A percentile compares a stretch with the other conserved stretches of the same genome.
These are phyloP conservation scores for Chinchilla lanigera DNA, from an alignment of 2,113 vertebrate genomes.

Conservation along the genomic window DNA sequence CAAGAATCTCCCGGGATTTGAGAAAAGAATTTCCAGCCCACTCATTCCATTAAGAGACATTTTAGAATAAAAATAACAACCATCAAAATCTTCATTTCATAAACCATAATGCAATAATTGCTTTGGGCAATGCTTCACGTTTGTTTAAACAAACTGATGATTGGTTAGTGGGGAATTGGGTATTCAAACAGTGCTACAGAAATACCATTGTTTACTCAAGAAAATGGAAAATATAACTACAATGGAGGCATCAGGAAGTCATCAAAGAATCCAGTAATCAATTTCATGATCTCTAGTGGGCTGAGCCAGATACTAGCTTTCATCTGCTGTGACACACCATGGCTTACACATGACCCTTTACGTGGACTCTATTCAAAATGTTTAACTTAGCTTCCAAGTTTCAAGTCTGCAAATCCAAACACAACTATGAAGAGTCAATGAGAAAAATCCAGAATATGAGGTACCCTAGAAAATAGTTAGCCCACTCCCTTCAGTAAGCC, in stretches of 20 bases:
- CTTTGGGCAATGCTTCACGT: too few relatives aligned
- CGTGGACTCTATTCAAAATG: background rate
- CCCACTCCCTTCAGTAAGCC: background rate
- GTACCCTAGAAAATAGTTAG: background rate
- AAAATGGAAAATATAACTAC: background rate
- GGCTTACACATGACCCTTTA: background rate
- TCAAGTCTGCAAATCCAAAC: background rate
- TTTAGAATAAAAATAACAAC: background rate
- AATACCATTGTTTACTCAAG: background rate
- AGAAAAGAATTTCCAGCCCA: background rate
- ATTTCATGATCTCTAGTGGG: too few relatives aligned
- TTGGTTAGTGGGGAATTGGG: background rate
- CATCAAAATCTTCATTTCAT: background rate
- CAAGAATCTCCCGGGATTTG: background rate
- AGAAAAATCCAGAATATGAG: background rate
- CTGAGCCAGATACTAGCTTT: background rate
- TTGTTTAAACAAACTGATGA: background rate
- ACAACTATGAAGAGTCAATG: background rate
- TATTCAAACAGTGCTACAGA: background rate
- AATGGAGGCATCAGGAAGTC: background rate
- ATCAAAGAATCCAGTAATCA: background rate
- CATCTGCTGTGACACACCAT: background rate
- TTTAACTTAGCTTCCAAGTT: background rate
- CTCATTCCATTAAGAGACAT: background rate
- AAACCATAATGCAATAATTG: background rate